Conservation (phyloP, 2,797 vertebrate genomes). For the Sphenopsis melanotis region DNA sequence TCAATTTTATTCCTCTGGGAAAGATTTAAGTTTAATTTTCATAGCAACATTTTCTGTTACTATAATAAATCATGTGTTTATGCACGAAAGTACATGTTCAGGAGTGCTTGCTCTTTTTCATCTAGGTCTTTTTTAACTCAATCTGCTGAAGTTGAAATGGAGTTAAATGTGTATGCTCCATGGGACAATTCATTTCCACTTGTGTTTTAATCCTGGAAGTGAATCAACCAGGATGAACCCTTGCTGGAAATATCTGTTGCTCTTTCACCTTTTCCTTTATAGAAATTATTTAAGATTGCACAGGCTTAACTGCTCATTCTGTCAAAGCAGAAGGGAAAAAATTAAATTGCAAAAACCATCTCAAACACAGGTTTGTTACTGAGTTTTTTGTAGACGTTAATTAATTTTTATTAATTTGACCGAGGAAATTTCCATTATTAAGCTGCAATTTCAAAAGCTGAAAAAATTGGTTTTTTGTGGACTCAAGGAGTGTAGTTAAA, state of each 20-base stretch:
- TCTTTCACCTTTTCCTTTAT: not conserved
- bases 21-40: not conserved
- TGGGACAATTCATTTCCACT: not conserved
- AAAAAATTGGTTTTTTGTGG: conserved; percentile 83
- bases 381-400: not conserved
- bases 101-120: not conserved
- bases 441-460: conserved; percentile 81
- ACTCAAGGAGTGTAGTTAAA: conserved; percentile 73
- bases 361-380: not conserved
- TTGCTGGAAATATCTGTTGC: not conserved
- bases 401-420: conserved; percentile 11
- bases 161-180: not conserved
- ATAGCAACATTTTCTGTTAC: not conserved
- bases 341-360: not conserved
- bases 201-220: not conserved
- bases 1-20: not conserved
- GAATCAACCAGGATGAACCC: not conserved
- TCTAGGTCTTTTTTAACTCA: not conserved
- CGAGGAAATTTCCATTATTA: conserved; percentile 77
- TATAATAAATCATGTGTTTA: not conserved
- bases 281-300: not conserved
- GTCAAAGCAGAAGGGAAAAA: not conserved
- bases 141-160: not conserved
- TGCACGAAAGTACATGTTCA: not conserved
- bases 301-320: not conserved